Evolutionary conservation across 2,797 vertebrate species (phyloP), one percentile per base, ranked within the genome.

Genomic region (Momotus momota): DNA sequence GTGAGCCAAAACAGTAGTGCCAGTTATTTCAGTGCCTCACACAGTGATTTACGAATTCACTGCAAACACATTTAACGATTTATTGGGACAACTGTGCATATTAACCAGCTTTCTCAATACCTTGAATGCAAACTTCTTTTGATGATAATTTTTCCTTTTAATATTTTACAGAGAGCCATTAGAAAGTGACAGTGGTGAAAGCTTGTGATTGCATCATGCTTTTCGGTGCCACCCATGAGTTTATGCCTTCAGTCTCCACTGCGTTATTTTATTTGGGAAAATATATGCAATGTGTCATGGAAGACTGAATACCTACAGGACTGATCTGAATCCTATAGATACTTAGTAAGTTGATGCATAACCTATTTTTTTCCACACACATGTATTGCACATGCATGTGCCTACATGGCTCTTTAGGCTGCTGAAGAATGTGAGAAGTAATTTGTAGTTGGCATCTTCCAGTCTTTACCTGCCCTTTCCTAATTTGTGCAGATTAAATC

Each of bases 1-100:
- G 79, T 45, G 86, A 93, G 97, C 98, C 98, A 98, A 97, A 98
- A 98, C 98, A 67, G 98, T 98, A 98, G 98, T 98, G 97, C 97
- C 97, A 97, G 97, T 98, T 98, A 97, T 97, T 98, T 97, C 97
- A 98, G 27, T 95, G 92, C 96, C 93, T 97, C 85, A 86, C 96
- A 88, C 55, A 62, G 93, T 96, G 91, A 95, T 96, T 95, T 96
- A 97, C 46, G 86, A 97, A 96, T 90, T 96, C 79, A 46, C 86
- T 82, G 89, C 91, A 93, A 96, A 96, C 90, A 88, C 73, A 62
- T 90, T 88, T 91, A 97, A 77, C 4, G 46, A 97, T 97, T 96
- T 97, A 93, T 91, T 95, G 81, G 90, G 81, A 91, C 80, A 96
- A 93, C 92, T 71, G 75, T 84, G 88, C 79, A 20, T 92, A 95